Evolutionary conservation across 2,113 vertebrate genomes (phyloP).

Genomic region (Microcebus griseorufus): DNA sequence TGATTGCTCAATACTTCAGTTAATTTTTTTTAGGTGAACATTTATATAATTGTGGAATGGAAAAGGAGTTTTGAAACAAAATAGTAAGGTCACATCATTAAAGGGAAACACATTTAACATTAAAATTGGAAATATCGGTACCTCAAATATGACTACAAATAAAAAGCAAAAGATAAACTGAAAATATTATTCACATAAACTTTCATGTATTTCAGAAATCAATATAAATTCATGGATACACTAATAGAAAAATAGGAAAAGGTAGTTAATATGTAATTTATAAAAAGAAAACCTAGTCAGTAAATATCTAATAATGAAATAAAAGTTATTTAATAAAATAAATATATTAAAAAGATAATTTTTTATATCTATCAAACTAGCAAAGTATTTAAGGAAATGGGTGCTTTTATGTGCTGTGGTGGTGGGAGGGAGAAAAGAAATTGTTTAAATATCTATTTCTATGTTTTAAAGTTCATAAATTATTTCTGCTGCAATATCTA

Average conservation of each 20-base stretch:
- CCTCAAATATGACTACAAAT: neutral
- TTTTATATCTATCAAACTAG: neutral
- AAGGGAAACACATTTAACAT: neutral
- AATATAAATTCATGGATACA: neutral
- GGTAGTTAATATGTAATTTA: neutral
- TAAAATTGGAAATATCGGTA: neutral
- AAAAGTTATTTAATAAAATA: neutral
- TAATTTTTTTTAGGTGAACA: neutral
- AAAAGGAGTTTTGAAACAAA: neutral
- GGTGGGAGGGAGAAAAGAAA: neutral
- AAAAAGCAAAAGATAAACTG: neutral
- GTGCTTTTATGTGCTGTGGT: neutral
- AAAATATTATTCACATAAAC: neutral
- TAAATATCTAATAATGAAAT: neutral
- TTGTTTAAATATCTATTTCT: neutral
- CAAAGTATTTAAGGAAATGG: neutral
- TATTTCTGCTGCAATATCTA: conserved; percentile 5
- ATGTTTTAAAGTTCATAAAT: neutral
- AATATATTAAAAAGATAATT: neutral
- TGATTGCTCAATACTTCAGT: neutral
- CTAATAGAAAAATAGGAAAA: neutral
- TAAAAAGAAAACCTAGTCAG: neutral
- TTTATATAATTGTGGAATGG: neutral
- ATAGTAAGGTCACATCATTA: neutral
- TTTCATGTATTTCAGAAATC: neutral